Conservation (phyloP, 2,888 invertebrate species). For the Aplocera efformata region DNA sequence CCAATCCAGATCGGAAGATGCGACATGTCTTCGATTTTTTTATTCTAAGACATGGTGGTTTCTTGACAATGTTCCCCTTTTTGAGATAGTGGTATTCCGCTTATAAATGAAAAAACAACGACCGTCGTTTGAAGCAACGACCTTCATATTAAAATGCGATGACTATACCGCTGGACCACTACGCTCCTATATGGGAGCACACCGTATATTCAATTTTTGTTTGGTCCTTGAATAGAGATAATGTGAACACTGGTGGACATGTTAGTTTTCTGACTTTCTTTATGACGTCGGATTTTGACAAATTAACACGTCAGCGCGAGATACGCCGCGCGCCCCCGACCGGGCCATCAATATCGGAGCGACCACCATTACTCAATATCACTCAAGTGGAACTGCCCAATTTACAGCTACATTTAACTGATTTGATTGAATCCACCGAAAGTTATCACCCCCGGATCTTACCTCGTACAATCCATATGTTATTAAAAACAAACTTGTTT, state of each 20-base stretch:
- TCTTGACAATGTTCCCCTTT: too few relatives aligned
- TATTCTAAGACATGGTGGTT: too few relatives aligned
- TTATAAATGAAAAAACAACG: too few relatives aligned
- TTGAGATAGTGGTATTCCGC: too few relatives aligned
- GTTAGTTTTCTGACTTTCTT: slow-evolving; percentile 54
- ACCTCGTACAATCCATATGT: slow-evolving; percentile 36
- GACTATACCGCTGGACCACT: too few relatives aligned
- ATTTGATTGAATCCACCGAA: slow-evolving; percentile 71
- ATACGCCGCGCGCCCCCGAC: slow-evolving; percentile 52
- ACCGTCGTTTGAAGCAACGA: too few relatives aligned
- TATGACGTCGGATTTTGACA: slow-evolving; percentile 67
- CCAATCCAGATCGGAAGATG: too few relatives aligned
- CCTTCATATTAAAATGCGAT: too few relatives aligned
- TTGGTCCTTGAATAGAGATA: slow-evolving; percentile 21
- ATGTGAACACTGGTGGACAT: slow-evolving; percentile 27
- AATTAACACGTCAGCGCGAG: slow-evolving; percentile 66
- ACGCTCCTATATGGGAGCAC: too few relatives aligned
- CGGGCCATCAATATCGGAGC: slow-evolving; percentile 67
- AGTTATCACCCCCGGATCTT: slow-evolving; percentile 52
- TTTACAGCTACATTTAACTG: slow-evolving; percentile 78
- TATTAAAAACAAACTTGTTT: too few relatives aligned
- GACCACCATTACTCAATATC: slow-evolving; percentile 73
- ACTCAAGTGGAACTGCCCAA: slow-evolving; percentile 75
- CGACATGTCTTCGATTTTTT: too few relatives aligned
- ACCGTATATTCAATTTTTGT: slow-evolving; percentile 24